These are phyloP conservation scores for Conus ventricosus DNA, from an alignment of 1,140 invertebrate genomes.

Conservation along the genomic window DNA sequence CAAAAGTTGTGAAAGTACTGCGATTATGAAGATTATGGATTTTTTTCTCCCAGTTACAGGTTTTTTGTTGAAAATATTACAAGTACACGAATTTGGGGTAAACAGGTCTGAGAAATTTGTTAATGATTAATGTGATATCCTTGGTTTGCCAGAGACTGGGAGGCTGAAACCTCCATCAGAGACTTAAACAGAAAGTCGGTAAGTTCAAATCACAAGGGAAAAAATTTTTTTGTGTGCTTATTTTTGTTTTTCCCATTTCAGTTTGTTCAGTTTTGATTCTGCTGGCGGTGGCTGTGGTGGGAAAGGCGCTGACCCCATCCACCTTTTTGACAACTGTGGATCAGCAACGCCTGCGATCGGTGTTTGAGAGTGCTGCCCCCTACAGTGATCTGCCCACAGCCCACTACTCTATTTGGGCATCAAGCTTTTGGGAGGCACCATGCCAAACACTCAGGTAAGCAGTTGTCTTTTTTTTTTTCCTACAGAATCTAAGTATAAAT, in stretches of 20 bases:
- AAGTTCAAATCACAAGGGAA: not conserved
- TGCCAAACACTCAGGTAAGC: slow-evolving; percentile 77
- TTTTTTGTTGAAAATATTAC: no score
- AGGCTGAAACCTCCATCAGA: not conserved
- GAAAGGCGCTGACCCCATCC: slow-evolving; percentile 73
- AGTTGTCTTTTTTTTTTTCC: not conserved
- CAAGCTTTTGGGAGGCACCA: slow-evolving; percentile 75
- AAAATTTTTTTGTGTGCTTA: not conserved
- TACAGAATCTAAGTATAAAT: no score
- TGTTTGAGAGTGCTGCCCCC: slow-evolving; percentile 78
- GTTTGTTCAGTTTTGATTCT: slow-evolving; percentile 64
- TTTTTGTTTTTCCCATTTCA: slow-evolving; percentile 50
- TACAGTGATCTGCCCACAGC: slow-evolving; percentile 76
- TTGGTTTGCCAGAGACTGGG: not conserved
- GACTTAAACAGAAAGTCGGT: not conserved
- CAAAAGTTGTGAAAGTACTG: no score
- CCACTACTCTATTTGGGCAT: slow-evolving; percentile 80
- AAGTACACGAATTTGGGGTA: no score
- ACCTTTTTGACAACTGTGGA: slow-evolving; percentile 79
- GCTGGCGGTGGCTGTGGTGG: slow-evolving; percentile 68
- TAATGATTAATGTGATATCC: not conserved
- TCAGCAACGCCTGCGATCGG: slow-evolving; percentile 76
- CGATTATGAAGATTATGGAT: no score
- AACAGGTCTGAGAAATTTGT: no score
- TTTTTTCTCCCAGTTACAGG: no score